A percentile compares a stretch with the other conserved stretches of the same genome.
Conservation (phyloP, 2,888 invertebrate species). For the Pyrgus malvae region DNA sequence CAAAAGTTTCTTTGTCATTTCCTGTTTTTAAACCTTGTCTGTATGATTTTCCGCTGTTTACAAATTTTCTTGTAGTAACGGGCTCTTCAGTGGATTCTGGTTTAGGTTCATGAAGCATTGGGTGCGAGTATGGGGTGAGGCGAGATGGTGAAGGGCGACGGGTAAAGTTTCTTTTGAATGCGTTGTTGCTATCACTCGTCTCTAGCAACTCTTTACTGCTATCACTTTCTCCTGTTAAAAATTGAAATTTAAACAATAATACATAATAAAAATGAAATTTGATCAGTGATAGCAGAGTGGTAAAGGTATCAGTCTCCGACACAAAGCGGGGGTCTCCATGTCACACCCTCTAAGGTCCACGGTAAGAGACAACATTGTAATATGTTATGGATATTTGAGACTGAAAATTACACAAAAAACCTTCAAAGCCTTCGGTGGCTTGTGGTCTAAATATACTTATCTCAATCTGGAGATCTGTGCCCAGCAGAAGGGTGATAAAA, state of each 20-base stretch:
- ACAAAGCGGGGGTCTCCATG: too few species aligned
- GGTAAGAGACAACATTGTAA: too few species aligned
- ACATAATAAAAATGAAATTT: too few species aligned
- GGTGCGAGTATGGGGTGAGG: slow-evolving; percentile 55
- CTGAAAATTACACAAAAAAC: too few species aligned
- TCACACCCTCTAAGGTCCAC: too few species aligned
- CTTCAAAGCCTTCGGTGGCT: too few species aligned
- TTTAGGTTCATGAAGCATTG: slow-evolving; percentile 35
- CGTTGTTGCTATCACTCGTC: slow-evolving; percentile 78
- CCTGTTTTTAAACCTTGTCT: slow-evolving; percentile 27
- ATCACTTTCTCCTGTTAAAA: slow-evolving; percentile 73
- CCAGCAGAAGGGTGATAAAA: too few species aligned
- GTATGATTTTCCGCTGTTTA: slow-evolving; percentile 15
- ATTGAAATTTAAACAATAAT: background rate
- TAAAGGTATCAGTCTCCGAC: too few species aligned
- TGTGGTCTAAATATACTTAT: too few species aligned
- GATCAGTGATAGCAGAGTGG: too few species aligned
- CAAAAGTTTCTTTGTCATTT: slow-evolving; percentile 30
- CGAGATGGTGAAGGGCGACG: slow-evolving; percentile 61
- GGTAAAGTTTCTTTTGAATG: slow-evolving; percentile 61
- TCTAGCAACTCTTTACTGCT: slow-evolving; percentile 83
- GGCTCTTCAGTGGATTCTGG: slow-evolving; percentile 28
- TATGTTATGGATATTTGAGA: too few species aligned
- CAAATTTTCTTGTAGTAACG: slow-evolving; percentile 2
- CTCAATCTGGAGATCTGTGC: too few species aligned